Evolutionary conservation across 1,140 invertebrate genomes (phyloP), one percentile per base, ranked within the genome.

Genomic region (Drusus annulatus): DNA sequence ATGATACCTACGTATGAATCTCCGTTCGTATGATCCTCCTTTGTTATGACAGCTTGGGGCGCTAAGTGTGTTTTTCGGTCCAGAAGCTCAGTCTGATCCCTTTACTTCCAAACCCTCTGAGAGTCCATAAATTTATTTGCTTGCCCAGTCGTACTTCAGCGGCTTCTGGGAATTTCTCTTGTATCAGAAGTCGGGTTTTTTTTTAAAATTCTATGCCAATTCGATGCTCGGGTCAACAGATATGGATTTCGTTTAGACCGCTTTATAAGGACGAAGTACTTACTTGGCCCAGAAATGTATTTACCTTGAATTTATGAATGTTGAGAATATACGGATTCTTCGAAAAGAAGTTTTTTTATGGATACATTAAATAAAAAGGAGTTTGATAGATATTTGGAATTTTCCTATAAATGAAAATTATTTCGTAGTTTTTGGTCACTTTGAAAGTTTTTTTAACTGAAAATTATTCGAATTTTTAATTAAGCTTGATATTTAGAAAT

Each of bases 121-220:
- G 58, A 62, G 58, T 62, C 58, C 58, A 62, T 62, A 62, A 62
- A 62, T 62, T 62, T 62, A 62, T 62, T 62, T 62, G 58, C 58
- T 62, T 62, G 58, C 58, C 58, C 58, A 62, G 25, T 62, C 58
- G 58, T 62, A 62, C 58, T 62, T 62, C 58, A 62, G 58, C 23
- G 23, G 58, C 19, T 62, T 62, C 21, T 13, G 19, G 25, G 58
- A 62, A 62, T 19, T 62, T 62, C 58, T 62, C 58, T 62, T 62
- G 58, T 62, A 62, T 62, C 58, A 62, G 23, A 23, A 62, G 23
- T 13, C 23, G 23, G n/a, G 58, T 62, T 62, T 62, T 62, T 62
- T 21, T 13, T 21, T 6, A 6, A 4, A 2, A 25, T 62, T 25
- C 58, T 62, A 13, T 25, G 58, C 21, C 58, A 62, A 25, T 62